These are phyloP conservation scores for Eupithecia inturbata DNA, from an alignment of 2,888 invertebrate genomes.

Conservation along the genomic window DNA sequence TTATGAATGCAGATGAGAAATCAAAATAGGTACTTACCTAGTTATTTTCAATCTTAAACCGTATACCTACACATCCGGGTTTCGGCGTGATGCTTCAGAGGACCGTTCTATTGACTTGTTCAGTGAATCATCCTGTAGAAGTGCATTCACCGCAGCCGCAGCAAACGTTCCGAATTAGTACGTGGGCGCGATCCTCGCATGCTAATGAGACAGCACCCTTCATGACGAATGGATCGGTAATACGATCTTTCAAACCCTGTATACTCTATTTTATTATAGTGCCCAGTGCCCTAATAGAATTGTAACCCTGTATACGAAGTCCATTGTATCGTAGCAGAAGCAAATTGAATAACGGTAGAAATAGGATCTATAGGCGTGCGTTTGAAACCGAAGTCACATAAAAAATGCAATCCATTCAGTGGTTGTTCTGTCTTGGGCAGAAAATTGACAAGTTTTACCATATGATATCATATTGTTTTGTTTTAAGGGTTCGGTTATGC, in stretches of 20 bases:
- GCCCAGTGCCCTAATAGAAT: background rate
- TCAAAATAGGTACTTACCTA: background rate
- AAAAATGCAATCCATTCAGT: background rate
- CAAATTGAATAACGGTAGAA: conserved; percentile 10
- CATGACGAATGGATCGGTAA: conserved; percentile 35
- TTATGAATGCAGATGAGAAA: background rate
- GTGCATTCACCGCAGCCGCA: conserved; percentile 60
- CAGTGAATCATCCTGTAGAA: conserved; percentile 20
- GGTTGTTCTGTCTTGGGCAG: conserved; percentile 6
- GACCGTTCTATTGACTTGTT: background rate
- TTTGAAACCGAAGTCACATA: conserved; percentile 8
- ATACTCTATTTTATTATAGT: background rate
- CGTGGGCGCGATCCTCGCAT: conserved; percentile 60
- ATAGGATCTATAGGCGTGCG: conserved; percentile 15
- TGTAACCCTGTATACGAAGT: background rate
- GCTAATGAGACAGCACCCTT: conserved; percentile 51
- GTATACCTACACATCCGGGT: conserved; percentile 1
- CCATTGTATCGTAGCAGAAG: background rate
- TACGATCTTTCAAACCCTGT: conserved; percentile 8
- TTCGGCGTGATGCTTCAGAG: background rate
- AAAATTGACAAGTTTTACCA: background rate
- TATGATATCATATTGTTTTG: background rate
- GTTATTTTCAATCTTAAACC: background rate
- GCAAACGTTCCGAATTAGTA: conserved; percentile 48
- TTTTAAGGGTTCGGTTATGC: background rate